Evolutionary conservation across 2,888 invertebrate species (phyloP).

Genomic region (Loripinus fragilis): DNA sequence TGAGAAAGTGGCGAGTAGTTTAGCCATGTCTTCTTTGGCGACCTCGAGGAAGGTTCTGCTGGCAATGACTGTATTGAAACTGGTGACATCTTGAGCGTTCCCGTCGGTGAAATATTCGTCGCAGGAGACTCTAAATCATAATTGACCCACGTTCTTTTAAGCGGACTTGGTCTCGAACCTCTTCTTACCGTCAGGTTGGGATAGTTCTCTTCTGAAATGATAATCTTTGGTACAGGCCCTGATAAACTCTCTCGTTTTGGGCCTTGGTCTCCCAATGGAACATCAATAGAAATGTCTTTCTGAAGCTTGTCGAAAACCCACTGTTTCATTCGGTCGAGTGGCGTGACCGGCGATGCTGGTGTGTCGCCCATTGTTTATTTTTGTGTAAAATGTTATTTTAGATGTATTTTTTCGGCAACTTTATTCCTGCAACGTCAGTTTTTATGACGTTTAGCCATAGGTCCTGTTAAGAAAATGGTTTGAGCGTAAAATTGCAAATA

Average conservation of each 20-base stretch:
- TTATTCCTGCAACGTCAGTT: too few relatives aligned
- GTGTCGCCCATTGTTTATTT: background rate
- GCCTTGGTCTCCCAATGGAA: background rate
- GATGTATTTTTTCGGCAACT: too few relatives aligned
- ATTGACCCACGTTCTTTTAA: constrained; percentile 3
- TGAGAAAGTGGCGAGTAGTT: background rate
- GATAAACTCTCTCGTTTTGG: constrained; percentile 10
- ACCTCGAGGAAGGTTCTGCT: background rate
- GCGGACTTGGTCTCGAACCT: background rate
- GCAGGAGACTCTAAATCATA: constrained; percentile 7
- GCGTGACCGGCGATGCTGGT: background rate
- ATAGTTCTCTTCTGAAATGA: background rate
- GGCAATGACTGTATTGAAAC: background rate
- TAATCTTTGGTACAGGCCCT: background rate
- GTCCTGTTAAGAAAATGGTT: too few relatives aligned
- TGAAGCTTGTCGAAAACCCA: constrained; percentile 10
- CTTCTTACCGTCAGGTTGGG: background rate
- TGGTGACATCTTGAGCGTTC: background rate
- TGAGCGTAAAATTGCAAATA: too few relatives aligned
- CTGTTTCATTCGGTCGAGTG: constrained; percentile 4
- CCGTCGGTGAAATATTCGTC: constrained; percentile 5
- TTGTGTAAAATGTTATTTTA: too few relatives aligned
- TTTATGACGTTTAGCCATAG: too few relatives aligned
- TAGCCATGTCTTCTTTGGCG: background rate
- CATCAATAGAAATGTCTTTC: constrained; percentile 5